Evolutionary conservation across 2,888 invertebrate genomes (phyloP), one percentile per base, ranked within the genome.

Genomic region (Campoplex nolae): DNA sequence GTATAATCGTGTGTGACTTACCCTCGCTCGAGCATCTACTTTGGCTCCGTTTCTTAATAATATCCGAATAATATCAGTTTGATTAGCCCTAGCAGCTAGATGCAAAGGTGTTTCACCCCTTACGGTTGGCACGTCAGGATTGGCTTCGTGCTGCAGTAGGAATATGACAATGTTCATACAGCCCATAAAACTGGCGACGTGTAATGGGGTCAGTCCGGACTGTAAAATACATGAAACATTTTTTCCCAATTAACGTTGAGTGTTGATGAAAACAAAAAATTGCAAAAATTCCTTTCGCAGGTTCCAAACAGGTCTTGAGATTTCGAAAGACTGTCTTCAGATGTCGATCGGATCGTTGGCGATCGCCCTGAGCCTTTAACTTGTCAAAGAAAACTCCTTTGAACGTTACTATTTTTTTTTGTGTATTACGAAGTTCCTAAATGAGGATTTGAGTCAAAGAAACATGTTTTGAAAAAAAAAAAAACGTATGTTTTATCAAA

Each of bases 161-260:
- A 98, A 99, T 92, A 99, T 97, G 88, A 99, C 99, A 93, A 99
- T 99, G 95, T 99, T 99, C 98, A 99, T 98, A 95, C 99, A 99
- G 85, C 99, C 99, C 99, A 99, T 99, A 95, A 99, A 99, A 91
- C 99, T 97, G 9, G 99, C 99, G 87, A 99, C 99, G 95, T 99
- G 99, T 42, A 99, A 96, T 0, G 99, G 99, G 3, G 99, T 99
- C 90, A 99, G 95, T 0, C 99, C 99, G 42, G 97, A 96, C 96
- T 96, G 95, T 42, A 92, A 92, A 90, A 91, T 73, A 88, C 56
- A 85, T 71, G 23, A 83, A 74, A 70, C 75, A 78, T 67, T 74
- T 56, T 71, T 73, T 51, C 42, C 56, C 73, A 54, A 73, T 79
- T 65, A 76, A 76, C 42, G 58, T 73, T 32, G 38, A 32, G 16